These are phyloP conservation scores for Tangachromis dhanisi DNA, from an alignment of 2,113 vertebrate species.

Conservation along the genomic window DNA sequence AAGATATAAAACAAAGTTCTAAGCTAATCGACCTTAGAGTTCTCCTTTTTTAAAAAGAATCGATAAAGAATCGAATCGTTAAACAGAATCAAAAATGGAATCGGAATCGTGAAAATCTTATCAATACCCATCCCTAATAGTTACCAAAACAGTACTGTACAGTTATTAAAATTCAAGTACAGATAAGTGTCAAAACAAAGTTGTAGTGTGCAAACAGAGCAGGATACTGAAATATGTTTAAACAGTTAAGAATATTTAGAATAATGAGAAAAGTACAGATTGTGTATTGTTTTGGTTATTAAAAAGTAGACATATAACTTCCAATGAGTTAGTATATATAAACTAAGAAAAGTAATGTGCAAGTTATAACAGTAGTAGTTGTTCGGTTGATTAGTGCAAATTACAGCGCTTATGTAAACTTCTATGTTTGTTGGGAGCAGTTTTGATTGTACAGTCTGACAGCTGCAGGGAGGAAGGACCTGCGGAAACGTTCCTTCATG, in stretches of 20 bases:
- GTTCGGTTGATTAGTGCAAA: neutral
- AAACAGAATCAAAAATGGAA: no score
- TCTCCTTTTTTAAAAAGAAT: no score
- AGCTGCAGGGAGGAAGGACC: neutral
- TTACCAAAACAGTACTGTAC: neutral
- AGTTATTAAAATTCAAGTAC: neutral
- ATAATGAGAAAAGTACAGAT: neutral
- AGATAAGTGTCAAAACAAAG: neutral
- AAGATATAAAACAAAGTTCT: no score
- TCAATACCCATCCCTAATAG: neutral
- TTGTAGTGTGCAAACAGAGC: neutral
- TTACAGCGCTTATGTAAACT: neutral
- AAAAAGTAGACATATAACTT: neutral
- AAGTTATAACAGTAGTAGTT: neutral
- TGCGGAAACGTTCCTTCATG: rapidly evolving
- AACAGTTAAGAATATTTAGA: neutral
- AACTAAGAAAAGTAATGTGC: neutral
- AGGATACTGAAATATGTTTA: neutral
- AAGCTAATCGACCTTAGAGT: no score
- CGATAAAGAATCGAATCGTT: no score
- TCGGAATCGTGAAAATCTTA: no score
- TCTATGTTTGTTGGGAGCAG: neutral
- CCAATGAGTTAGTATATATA: neutral
- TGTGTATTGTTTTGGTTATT: neutral
- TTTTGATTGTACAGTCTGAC: neutral